Conservation (phyloP, 1,140 invertebrate genomes). For the Pseudoatta argentina region DNA sequence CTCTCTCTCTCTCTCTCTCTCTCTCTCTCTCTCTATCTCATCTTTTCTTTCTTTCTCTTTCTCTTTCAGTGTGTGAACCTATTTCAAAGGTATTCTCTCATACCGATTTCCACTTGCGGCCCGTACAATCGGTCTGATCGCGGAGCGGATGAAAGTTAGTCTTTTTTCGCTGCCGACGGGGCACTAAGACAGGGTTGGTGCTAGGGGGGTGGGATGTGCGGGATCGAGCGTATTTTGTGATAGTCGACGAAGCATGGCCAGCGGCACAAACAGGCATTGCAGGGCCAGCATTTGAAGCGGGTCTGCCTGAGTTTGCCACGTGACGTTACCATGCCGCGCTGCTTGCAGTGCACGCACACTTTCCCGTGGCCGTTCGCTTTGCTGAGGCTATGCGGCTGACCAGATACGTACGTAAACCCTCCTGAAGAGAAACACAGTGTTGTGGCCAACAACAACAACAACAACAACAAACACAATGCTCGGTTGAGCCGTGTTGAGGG, state of each 20-base stretch:
- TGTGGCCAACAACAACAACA: constrained; percentile 46
- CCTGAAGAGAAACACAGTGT: constrained; percentile 83
- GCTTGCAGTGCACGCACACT: constrained; percentile 87
- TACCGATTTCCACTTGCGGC: not conserved
- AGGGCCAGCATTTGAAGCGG: constrained; percentile 87
- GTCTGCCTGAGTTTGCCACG: constrained; percentile 86
- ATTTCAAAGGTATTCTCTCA: not conserved
- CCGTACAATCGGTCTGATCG: constrained; percentile 9
- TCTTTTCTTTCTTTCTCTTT: constrained; percentile 15
- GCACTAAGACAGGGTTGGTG: constrained; percentile 79
- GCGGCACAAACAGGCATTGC: constrained; percentile 86
- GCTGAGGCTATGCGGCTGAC: constrained; percentile 86
- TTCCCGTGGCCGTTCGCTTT: constrained; percentile 87
- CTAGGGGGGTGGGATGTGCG: constrained; percentile 86
- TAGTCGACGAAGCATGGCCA: constrained; percentile 86
- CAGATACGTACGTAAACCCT: constrained; percentile 85
- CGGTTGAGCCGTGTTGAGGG: constrained; percentile 80
- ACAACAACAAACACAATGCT: constrained; percentile 54
- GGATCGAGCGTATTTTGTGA: constrained; percentile 85
- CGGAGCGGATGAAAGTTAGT: constrained; percentile 31
- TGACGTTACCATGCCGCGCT: constrained; percentile 85
- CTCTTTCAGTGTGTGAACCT: constrained; percentile 21
- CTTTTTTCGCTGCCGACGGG: constrained; percentile 23
- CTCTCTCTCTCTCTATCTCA: constrained; percentile 28
- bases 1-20: constrained; percentile 2